These are phyloP conservation scores for Chloropsis hardwickii DNA, from an alignment of 2,113 vertebrate species.

Conservation along the genomic window DNA sequence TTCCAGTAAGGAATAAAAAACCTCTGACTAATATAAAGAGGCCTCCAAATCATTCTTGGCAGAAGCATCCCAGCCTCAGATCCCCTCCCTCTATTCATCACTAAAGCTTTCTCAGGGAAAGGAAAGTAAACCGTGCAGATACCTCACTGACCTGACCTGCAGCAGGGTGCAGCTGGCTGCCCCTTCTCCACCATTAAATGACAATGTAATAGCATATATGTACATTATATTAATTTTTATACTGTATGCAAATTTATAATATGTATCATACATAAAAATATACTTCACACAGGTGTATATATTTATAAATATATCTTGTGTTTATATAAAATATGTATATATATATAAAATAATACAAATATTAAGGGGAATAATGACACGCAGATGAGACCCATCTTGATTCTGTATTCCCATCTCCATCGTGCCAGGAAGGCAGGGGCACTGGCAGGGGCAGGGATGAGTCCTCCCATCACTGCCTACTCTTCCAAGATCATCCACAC, in stretches of 20 bases:
- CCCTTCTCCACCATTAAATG: conserved; percentile 9
- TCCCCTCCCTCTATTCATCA: conserved; percentile 90
- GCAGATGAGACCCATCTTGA: rapidly evolving
- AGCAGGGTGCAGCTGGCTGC: conserved; percentile 39
- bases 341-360: not conserved
- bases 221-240: not conserved
- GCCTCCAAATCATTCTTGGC: conserved; percentile 76
- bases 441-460: not conserved
- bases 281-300: too few relatives aligned
- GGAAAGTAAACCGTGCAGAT: conserved; percentile 70
- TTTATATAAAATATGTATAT: not conserved
- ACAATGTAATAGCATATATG: not conserved
- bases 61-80: conserved; percentile 54
- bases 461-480: not conserved
- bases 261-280: not conserved
- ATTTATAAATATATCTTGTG: not conserved
- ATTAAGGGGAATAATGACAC: not conserved
- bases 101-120: conserved; percentile 65
- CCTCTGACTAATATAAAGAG: conserved; percentile 82
- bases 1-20: conserved; percentile 78
- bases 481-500: not conserved
- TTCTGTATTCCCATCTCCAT: not conserved
- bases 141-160: conserved; percentile 78
- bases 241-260: not conserved
- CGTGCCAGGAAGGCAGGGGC: not conserved